Base-by-base conservation (phyloP, 2,113 vertebrate species). In the Aviceda subcristata region DNA sequence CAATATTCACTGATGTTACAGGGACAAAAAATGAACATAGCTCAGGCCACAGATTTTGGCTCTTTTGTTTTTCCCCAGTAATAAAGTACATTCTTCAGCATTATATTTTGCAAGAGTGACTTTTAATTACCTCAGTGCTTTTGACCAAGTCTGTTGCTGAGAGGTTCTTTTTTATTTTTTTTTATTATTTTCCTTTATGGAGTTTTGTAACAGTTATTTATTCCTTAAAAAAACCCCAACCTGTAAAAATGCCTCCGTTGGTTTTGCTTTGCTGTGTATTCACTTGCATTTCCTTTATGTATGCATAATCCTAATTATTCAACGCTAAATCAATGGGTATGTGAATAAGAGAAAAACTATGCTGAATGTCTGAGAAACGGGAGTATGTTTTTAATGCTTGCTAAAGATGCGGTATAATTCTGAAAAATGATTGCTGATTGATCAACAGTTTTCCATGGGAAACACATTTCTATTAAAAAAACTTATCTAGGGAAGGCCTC, bases 221-320 rank as follows among this genome's bases (percentile, higher is more conserved):
- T 51, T 66, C 10, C 21, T 50, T 11, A n/a, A 38, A 45, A 17
- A 18, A 13, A 20, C 38, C 24, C 2, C 3, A 4, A 1, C 12
- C 12, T 41, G 5, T 48, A 39, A 32, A 80, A 75, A 43, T 32
- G 1, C 5, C 2, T 68, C 3, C 3, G 0, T 15, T 53, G 6
- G 3, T 79, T 36, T 30, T 48, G 5, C 15, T 75, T 78, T 66
- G 9, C 22, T 68, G 6, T 41, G 6, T 76, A 21, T 73, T 68
- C 10, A 45, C 3, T 55, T 38, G 9, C 3, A 17, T 51, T 62
- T 89, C 57, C 32, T 39, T 56, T 43, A 50, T 46, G 8, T 81
- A 34, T 36, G 3, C 7, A 32, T 45, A 32, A 16, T 73, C 15
- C 6, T 41, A 55, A 73, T 45, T 81, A 66, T 85, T 66, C 18